These are phyloP conservation scores for Acrocyrtus sp. DNA, from an alignment of 2,888 invertebrate genomes.

Conservation along the genomic window DNA sequence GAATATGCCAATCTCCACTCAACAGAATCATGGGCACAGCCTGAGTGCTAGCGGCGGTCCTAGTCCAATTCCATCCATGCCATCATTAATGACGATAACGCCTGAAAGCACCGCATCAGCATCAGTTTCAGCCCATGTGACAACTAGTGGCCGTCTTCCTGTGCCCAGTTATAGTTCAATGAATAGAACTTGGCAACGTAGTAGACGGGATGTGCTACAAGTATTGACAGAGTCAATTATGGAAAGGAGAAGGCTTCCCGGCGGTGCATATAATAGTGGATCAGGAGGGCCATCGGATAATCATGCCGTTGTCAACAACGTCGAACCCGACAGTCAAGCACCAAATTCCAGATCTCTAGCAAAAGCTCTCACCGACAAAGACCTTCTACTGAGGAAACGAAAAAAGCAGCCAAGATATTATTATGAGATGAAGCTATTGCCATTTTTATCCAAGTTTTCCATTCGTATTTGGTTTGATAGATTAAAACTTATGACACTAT, in stretches of 20 bases:
- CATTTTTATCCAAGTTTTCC: conserved; percentile 65
- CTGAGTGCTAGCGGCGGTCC: conserved; percentile 55
- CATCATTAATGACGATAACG: conserved; percentile 61
- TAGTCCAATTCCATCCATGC: conserved; percentile 62
- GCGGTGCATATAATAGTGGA: conserved; percentile 41
- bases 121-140: conserved; percentile 50
- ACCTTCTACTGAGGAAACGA: conserved; percentile 27
- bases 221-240: conserved; percentile 61
- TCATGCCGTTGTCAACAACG: conserved; percentile 32
- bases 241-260: conserved; percentile 56
- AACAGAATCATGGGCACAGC: conserved; percentile 45
- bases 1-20: conserved; percentile 19
- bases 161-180: conserved; percentile 60
- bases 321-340: conserved; percentile 27
- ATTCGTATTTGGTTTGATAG: conserved; percentile 93
- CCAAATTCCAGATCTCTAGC: conserved; percentile 27
- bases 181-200: conserved; percentile 62
- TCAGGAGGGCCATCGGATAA: conserved; percentile 39
- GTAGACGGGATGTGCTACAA: conserved; percentile 62
- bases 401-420: conserved; percentile 58
- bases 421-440: conserved; percentile 60
- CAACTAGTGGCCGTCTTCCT: conserved; percentile 44
- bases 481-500: conserved; percentile 87
- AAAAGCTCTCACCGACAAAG: conserved; percentile 23
- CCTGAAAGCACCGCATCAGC: conserved; percentile 57